These are phyloP conservation scores for Stenoptilia bipunctidactyla DNA, from an alignment of 2,888 invertebrate species.

Conservation along the genomic window DNA sequence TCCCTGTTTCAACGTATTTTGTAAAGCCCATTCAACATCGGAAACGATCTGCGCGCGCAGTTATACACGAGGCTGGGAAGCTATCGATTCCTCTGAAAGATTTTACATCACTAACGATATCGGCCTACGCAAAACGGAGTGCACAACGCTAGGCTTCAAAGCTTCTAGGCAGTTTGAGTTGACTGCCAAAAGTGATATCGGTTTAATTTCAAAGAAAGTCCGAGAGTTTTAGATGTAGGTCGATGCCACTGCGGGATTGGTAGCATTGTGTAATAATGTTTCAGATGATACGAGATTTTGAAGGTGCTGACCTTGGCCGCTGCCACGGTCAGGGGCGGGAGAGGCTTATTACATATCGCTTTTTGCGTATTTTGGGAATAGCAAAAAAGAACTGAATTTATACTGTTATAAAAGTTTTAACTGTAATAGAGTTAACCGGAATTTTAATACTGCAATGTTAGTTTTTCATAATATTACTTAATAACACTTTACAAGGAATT, in stretches of 20 bases:
- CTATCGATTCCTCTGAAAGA: slow-evolving; percentile 43
- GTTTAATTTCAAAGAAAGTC: background rate
- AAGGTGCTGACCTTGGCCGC: slow-evolving; percentile 48
- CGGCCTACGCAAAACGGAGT: background rate
- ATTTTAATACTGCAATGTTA: no score
- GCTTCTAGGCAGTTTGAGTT: slow-evolving; percentile 1
- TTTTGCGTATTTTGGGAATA: no score
- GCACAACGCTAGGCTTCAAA: slow-evolving; percentile 17
- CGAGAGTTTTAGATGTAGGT: background rate
- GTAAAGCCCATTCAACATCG: slow-evolving; percentile 54
- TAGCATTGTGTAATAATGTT: slow-evolving; percentile 28
- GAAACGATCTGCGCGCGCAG: slow-evolving; percentile 55
- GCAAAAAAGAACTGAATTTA: no score
- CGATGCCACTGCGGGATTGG: slow-evolving; percentile 21
- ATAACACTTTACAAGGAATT: no score
- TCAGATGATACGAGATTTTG: no score
- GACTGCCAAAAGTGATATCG: background rate
- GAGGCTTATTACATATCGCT: no score
- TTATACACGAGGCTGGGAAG: slow-evolving; percentile 33
- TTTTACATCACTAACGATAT: slow-evolving; percentile 9
- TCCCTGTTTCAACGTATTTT: slow-evolving; percentile 25
- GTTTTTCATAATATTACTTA: no score
- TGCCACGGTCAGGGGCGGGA: slow-evolving; percentile 49
- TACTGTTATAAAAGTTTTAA: no score
- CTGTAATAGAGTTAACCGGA: no score